Conservation (phyloP, 2,113 vertebrate genomes). For the Panthera leo region DNA sequence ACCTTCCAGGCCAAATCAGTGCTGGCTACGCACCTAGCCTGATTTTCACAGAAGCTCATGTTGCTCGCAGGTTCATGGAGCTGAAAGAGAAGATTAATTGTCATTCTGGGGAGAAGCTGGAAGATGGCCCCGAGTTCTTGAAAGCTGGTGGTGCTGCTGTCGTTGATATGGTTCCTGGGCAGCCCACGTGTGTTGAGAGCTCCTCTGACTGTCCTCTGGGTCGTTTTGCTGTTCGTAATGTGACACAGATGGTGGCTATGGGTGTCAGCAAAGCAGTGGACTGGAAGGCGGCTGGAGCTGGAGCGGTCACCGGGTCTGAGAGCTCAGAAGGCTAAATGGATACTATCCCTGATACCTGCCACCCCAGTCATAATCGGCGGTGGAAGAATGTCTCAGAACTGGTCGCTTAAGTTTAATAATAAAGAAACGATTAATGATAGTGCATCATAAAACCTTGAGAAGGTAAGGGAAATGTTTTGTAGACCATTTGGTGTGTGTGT, state of each 20-base stretch:
- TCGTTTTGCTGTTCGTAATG: not conserved
- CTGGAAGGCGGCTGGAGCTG: not conserved
- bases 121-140: not conserved
- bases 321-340: not conserved
- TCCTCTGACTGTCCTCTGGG: not conserved
- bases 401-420: not conserved
- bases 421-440: not conserved
- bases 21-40: not conserved
- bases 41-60: not conserved
- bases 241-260: not conserved
- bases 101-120: not conserved
- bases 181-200: not conserved
- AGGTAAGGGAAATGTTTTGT: not conserved
- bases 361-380: not conserved
- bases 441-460: not conserved
- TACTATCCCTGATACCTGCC: not conserved
- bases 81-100: not conserved
- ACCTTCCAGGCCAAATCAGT: not conserved
- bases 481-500: not conserved
- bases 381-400: not conserved
- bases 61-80: not conserved
- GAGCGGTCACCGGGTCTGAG: not conserved
- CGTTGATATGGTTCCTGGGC: not conserved
- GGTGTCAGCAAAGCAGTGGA: not conserved
- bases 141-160: not conserved